Conservation (phyloP, 1,140 invertebrate genomes). For the Drosophila serrata region DNA sequence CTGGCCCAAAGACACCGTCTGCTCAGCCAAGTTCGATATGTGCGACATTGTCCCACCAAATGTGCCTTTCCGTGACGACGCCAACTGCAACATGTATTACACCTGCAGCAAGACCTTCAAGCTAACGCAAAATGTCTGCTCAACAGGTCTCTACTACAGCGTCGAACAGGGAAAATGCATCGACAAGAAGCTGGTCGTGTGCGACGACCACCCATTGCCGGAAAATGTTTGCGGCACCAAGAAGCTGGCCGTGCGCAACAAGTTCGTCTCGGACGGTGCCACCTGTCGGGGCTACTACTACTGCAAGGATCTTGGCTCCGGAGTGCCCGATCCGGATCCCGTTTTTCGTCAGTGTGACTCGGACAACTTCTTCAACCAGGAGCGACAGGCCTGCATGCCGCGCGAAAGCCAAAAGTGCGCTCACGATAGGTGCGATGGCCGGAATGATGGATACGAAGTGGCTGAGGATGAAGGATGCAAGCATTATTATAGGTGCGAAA, state of each 20-base stretch:
- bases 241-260: slow-evolving; percentile 55
- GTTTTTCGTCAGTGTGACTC: slow-evolving; percentile 38
- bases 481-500: slow-evolving; percentile 54
- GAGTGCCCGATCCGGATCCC: slow-evolving; percentile 56
- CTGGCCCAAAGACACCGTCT: slow-evolving; percentile 40
- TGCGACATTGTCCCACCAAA: slow-evolving; percentile 48
- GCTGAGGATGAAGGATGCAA: slow-evolving; percentile 55
- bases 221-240: slow-evolving; percentile 60
- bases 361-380: slow-evolving; percentile 59
- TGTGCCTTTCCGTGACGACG: slow-evolving; percentile 33
- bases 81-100: slow-evolving; percentile 60
- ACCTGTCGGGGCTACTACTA: slow-evolving; percentile 75
- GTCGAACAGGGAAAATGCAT: slow-evolving; percentile 32
- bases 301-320: slow-evolving; percentile 63
- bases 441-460: slow-evolving; percentile 41
- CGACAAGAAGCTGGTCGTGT: slow-evolving; percentile 49
- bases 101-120: slow-evolving; percentile 26
- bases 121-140: slow-evolving; percentile 23
- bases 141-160: slow-evolving; percentile 51
- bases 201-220: slow-evolving; percentile 59
- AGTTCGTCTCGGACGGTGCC: slow-evolving; percentile 65
- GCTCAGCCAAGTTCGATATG: slow-evolving; percentile 53
- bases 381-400: slow-evolving; percentile 35
- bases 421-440: slow-evolving; percentile 73
- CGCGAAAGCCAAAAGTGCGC: slow-evolving; percentile 39